Base-by-base conservation (phyloP, 2,113 vertebrate species). In the Cairina moschata region DNA sequence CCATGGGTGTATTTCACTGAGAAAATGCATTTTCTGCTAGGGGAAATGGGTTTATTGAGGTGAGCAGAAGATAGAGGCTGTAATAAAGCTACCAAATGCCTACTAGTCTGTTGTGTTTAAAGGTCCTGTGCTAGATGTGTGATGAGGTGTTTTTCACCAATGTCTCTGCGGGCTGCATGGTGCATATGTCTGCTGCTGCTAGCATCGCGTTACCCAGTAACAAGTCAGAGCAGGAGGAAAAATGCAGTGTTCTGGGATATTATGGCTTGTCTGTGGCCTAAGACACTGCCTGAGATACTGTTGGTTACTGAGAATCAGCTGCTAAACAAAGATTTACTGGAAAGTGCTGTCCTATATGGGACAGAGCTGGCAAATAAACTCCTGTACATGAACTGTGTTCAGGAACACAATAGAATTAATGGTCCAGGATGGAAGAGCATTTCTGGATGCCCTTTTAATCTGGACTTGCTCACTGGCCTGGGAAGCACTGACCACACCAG, bases 391-490 rank as follows among this genome's bases (percentile, higher is more conserved):
- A 89, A 40, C 3, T 63, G 17, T 58, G 65, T 68, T 86, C 56
- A 52, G 66, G 77, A 86, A 13, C 42, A 81, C 46, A 93, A 23
- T 38, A 18, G 31, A 88, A 88, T 78, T 82, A 85, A 75, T 71
- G 21, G 71, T 66, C 23, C 58, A 78, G 48, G 52, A 89, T 58
- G 38, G 60, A 89, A 84, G 38, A 84, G 62, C 40, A 56, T 92
- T 95, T 92, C 83, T 94, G 73, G 65, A 82, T 89, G 56, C 56
- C 42, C 54, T 91, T 96, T 93, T 79, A 65, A 72, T 84, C 46
- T 75, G 62, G 62, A 86, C 77, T 91, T 86, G 42, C 13, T 91
- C 77, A 65, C n/a, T 75, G 81, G 42, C 86, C 66, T 84, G 77
- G 83, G 69, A 91, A 82, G 75, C 86, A 88, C 62, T 91, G 86